phyloP scores from a whole-genome alignment of 2,797 vertebrate species.

The Myripristis murdjan region DNA sequence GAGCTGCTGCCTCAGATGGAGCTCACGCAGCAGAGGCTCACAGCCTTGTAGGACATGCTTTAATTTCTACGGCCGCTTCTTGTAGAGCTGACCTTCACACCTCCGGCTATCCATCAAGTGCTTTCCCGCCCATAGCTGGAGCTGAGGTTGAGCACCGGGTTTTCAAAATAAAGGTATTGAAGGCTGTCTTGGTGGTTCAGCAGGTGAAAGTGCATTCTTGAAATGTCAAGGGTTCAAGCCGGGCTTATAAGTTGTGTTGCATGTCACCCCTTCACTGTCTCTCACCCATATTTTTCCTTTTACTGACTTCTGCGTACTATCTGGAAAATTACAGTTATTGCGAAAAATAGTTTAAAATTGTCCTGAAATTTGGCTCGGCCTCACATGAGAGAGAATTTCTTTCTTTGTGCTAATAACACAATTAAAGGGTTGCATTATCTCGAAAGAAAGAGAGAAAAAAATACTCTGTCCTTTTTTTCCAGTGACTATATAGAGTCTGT shows the following conservation, averaged over 20 bases:
- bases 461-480: neutral
- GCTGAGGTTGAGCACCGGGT: constrained; percentile 23
- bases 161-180: constrained; percentile 61
- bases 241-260: neutral
- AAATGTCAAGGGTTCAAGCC: neutral
- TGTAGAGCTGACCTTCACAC: constrained; percentile 82
- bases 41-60: constrained; percentile 74
- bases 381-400: neutral
- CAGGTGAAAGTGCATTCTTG: constrained; percentile 21
- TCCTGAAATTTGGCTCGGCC: neutral
- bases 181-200: neutral
- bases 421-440: neutral
- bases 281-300: neutral
- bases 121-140: constrained; percentile 66
- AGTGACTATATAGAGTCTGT: neutral
- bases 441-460: neutral
- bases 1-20: constrained; percentile 81
- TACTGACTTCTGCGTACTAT: neutral
- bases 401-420: neutral
- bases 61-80: constrained; percentile 75
- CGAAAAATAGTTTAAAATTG: neutral
- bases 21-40: constrained; percentile 33
- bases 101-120: constrained; percentile 80
- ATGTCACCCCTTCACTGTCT: neutral
- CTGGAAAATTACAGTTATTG: neutral